Conservation (phyloP, 2,797 vertebrate species). For the Morus bassanus region DNA sequence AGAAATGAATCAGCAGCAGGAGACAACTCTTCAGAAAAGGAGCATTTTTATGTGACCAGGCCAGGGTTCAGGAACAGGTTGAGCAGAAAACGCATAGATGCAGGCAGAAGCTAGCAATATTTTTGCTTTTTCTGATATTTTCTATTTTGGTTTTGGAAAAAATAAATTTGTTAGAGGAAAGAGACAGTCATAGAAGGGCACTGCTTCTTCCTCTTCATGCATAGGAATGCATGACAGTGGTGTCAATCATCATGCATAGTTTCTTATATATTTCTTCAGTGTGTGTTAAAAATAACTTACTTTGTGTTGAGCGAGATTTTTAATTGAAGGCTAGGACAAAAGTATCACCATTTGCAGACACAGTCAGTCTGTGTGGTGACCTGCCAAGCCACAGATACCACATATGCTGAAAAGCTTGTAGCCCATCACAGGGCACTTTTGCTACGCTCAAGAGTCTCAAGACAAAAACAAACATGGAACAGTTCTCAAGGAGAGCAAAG, state of each 20-base stretch:
- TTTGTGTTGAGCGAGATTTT: background rate
- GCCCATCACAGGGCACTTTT: background rate
- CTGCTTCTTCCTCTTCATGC: background rate
- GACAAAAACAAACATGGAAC: background rate
- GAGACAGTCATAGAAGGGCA: background rate
- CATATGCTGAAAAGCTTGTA: background rate
- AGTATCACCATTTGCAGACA: background rate
- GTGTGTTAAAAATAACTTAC: background rate
- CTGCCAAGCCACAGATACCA: background rate
- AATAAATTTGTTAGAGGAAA: background rate
- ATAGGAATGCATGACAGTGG: too few relatives aligned
- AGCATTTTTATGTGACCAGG: background rate
- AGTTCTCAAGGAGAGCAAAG: background rate
- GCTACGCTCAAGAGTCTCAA: background rate
- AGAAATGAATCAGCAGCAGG: background rate
- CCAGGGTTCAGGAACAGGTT: background rate
- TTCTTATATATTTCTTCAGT: background rate
- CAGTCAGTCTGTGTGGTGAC: background rate
- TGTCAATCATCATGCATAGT: background rate
- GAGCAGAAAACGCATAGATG: background rate
- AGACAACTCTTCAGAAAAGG: background rate
- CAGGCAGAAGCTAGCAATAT: background rate
- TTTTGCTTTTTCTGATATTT: background rate
- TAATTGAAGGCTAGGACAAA: background rate
- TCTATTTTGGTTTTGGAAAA: background rate